A percentile compares a stretch with the other conserved stretches of the same genome.
Evolutionary conservation across 2,888 invertebrate genomes (phyloP).

Genomic region (Lutraria lutraria): DNA sequence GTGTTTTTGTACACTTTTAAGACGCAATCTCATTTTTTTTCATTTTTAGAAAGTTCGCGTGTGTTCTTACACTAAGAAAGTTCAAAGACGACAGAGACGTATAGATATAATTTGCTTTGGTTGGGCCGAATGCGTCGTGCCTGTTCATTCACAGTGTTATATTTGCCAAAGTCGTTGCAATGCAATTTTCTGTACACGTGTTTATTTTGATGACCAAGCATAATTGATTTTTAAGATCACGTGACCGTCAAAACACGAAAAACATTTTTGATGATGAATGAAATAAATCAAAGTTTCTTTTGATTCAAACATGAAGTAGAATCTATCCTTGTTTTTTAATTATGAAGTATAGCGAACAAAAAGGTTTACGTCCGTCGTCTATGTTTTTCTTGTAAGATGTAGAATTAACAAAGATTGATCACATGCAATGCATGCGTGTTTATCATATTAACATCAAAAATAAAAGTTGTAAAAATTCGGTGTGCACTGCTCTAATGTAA

Average conservation of each 20-base stretch:
- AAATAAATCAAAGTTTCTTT: conserved; percentile 8
- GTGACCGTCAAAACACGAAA: neutral
- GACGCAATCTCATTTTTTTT: too few species aligned
- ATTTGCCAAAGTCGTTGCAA: too few species aligned
- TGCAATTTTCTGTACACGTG: conserved; percentile 1
- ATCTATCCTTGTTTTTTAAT: conserved; percentile 5
- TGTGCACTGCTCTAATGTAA: neutral
- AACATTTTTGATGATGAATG: neutral
- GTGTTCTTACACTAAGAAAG: too few species aligned
- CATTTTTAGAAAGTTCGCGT: too few species aligned
- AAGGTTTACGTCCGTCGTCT: neutral
- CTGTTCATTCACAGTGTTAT: neutral
- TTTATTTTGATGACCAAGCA: neutral
- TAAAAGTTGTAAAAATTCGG: neutral
- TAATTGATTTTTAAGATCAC: neutral
- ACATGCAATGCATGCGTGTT: neutral
- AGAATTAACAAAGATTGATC: conserved; percentile 13
- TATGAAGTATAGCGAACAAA: neutral
- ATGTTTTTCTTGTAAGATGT: neutral
- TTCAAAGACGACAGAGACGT: neutral
- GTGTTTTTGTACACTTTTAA: too few species aligned
- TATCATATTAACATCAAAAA: neutral
- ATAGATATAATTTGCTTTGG: neutral
- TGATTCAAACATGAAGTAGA: neutral
- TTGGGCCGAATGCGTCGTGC: neutral